A percentile compares a stretch with the other conserved stretches of the same genome.
Evolutionary conservation across 2,888 invertebrate genomes (phyloP).

Genomic region (Agrochola macilenta): DNA sequence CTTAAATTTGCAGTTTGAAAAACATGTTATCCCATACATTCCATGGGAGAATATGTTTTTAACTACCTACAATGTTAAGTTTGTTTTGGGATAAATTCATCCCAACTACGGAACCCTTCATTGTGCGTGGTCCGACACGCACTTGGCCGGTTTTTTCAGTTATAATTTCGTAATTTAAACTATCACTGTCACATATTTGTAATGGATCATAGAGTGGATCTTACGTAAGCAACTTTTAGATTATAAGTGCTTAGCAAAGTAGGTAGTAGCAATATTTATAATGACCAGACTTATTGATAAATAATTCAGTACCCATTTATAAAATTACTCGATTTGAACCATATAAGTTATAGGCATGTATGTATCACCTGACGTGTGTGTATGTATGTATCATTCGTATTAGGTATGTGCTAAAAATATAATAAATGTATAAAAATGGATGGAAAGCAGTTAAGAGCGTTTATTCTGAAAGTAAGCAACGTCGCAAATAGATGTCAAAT

Average conservation of each 20-base stretch:
- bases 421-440: neutral
- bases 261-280: conserved; percentile 22
- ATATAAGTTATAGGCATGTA: neutral
- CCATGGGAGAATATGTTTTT: too few species aligned
- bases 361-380: neutral
- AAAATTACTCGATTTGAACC: conserved; percentile 23
- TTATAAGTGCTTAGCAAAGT: conserved; percentile 24
- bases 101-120: too few species aligned
- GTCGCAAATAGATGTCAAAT: too few species aligned
- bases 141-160: neutral
- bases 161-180: neutral
- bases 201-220: conserved; percentile 5
- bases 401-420: neutral
- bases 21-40: too few species aligned
- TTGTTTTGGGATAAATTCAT: too few species aligned
- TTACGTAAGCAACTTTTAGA: conserved; percentile 8
- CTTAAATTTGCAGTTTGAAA: too few species aligned
- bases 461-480: too few species aligned
- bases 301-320: conserved; percentile 41
- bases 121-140: too few species aligned
- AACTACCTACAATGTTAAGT: too few species aligned
- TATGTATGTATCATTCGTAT: neutral
- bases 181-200: neutral
- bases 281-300: conserved; percentile 18
- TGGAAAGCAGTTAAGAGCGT: neutral